Evolutionary conservation across 2,797 vertebrate species (phyloP).

Genomic region (Apodemus agrarius): DNA sequence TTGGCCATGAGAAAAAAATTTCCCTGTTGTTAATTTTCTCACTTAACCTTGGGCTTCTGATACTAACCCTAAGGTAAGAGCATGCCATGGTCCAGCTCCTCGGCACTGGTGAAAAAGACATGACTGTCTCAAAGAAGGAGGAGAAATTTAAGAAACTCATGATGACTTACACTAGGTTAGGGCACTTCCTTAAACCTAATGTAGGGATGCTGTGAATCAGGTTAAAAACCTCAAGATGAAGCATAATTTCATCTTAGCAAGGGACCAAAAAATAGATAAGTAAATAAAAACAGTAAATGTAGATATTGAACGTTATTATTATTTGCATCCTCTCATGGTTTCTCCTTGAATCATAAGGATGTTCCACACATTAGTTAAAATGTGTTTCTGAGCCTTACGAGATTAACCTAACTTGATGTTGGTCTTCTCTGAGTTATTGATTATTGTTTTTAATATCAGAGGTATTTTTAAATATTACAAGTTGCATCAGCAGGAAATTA

Average conservation of each 20-base stretch:
- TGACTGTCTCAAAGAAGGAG: not conserved
- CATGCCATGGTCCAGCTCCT: not conserved
- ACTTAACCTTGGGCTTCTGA: not conserved
- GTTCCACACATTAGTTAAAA: not conserved
- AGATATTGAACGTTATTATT: not conserved
- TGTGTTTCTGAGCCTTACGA: not conserved
- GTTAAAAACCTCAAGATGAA: not conserved
- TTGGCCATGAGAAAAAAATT: not conserved
- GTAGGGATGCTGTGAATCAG: not conserved
- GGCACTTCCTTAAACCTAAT: not conserved
- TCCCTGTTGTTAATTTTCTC: not conserved
- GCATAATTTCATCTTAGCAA: not conserved
- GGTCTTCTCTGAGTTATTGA: not conserved
- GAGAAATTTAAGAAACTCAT: not conserved
- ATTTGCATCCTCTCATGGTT: not conserved
- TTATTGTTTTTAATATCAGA: not conserved
- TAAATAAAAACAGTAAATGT: not conserved
- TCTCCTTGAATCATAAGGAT: not conserved
- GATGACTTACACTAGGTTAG: not conserved
- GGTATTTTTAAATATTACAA: fast-evolving
- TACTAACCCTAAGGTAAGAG: not conserved
- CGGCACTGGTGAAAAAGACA: not conserved
- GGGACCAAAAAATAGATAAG: not conserved
- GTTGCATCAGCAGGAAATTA: not conserved
- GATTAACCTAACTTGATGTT: not conserved